Evolutionary conservation across 2,888 invertebrate genomes (phyloP).

Genomic region (Papilio demoleus): DNA sequence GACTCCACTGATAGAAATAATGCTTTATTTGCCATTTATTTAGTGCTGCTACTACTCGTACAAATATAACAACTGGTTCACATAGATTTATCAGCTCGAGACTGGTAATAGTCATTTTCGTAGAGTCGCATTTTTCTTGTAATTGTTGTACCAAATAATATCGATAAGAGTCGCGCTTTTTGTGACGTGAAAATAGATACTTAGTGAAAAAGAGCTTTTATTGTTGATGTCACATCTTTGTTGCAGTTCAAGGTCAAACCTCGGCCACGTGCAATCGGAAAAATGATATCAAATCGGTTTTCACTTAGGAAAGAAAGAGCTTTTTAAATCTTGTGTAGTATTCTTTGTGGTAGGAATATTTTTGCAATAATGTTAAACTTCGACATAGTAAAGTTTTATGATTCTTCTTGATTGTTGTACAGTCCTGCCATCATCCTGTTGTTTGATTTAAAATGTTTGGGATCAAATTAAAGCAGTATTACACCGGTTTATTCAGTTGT

Average conservation of each 20-base stretch:
- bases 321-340: not conserved
- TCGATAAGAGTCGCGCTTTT: not conserved
- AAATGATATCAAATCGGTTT: constrained; percentile 16
- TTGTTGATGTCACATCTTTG: not conserved
- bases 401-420: too few species aligned
- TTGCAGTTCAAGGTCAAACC: constrained; percentile 9
- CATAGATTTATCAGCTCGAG: too few species aligned
- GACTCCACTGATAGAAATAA: not conserved
- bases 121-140: too few species aligned
- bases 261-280: constrained; percentile 4
- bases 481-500: too few species aligned
- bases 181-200: not conserved
- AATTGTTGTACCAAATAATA: not conserved
- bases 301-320: not conserved
- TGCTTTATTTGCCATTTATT: not conserved
- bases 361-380: too few species aligned
- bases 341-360: not conserved
- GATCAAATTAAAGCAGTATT: too few species aligned
- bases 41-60: not conserved
- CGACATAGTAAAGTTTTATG: too few species aligned
- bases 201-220: constrained; percentile 1
- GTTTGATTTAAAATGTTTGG: too few species aligned
- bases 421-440: too few species aligned
- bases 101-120: too few species aligned
- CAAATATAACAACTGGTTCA: too few species aligned